Base-by-base conservation (phyloP, 2,888 invertebrate species). In the Sisyra terminalis region DNA sequence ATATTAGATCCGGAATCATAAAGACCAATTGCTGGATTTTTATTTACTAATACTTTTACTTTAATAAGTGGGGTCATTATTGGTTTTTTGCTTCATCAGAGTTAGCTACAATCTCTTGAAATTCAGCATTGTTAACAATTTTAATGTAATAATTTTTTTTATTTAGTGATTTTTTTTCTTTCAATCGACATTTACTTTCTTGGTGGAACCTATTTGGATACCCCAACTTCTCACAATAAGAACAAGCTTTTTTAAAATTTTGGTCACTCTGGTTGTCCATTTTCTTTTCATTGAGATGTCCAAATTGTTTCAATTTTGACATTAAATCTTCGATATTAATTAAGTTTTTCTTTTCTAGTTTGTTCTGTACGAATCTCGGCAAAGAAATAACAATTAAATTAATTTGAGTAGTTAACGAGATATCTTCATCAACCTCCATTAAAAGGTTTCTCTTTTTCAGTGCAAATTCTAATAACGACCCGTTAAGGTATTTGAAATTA, bases 1-100 rank as follows among this genome's bases (percentile, higher is more conserved):
- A 48, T 38, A 29, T 48, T 44, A 4, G 46, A 39, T 1, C 46
- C 46, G 16, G 45, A 46, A 40, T 46, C 48, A 43, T 46, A 47
- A 35, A 48, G 35, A 29, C 44, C 45, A 38, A 46, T 35, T 29
- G 46, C 45, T 45, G 42, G 30, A 31, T 38, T 40, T 44, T 29
- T 29, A 40, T 48, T 45, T 30, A 39, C 41, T 29, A 45, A 36
- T 9, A 47, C 14, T 37, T 46, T 46, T 24, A 48, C 14, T 46
- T 36, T 47, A 18, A 47, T 48, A 45, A 47, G 46, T 48, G 45
- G 46, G 45, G 31, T 35, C 11, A 39, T 16, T 29, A 37, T 14
- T 35, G 14, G 42, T 42, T 37, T 42, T 42, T 42, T 42, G 42
- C 35, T n/a, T 46, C 44, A 14, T 48, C 45, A 31, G 42, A 41